Evolutionary conservation across 1,140 invertebrate species (phyloP).

Genomic region (Trinorchestia longiramus): DNA sequence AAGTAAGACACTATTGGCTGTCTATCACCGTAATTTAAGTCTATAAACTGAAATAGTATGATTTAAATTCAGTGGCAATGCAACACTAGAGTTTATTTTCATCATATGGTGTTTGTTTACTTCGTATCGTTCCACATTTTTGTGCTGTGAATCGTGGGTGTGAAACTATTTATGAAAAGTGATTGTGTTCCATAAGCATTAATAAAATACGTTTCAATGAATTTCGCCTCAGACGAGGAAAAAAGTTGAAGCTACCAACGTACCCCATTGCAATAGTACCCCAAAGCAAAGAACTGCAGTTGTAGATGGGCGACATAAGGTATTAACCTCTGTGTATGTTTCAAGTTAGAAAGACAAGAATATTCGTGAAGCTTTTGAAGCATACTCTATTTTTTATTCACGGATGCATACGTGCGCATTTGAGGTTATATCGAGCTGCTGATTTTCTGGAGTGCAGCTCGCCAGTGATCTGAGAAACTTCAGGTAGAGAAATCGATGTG

Average conservation of each 20-base stretch:
- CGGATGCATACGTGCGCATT: too few species aligned
- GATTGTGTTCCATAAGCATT: background rate
- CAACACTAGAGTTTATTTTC: background rate
- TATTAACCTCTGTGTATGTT: too few species aligned
- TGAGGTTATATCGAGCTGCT: too few species aligned
- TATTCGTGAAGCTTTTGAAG: too few species aligned
- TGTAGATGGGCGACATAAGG: too few species aligned
- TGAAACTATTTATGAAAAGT: background rate
- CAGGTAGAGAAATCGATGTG: background rate
- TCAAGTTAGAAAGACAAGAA: too few species aligned
- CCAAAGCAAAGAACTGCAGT: too few species aligned
- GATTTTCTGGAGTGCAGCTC: background rate
- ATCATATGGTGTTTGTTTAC: background rate
- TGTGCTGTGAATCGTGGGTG: background rate
- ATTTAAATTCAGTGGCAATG: background rate
- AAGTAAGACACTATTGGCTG: background rate
- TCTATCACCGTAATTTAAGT: background rate
- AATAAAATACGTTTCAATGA: background rate
- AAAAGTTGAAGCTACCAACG: too few species aligned
- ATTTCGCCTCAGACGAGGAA: too few species aligned
- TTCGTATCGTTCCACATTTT: background rate
- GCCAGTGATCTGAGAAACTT: background rate
- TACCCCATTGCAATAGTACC: too few species aligned
- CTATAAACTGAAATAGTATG: background rate
- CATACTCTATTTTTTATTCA: too few species aligned